Base-by-base conservation (phyloP, 2,888 invertebrate species). In the Choristoneura rosaceana region DNA sequence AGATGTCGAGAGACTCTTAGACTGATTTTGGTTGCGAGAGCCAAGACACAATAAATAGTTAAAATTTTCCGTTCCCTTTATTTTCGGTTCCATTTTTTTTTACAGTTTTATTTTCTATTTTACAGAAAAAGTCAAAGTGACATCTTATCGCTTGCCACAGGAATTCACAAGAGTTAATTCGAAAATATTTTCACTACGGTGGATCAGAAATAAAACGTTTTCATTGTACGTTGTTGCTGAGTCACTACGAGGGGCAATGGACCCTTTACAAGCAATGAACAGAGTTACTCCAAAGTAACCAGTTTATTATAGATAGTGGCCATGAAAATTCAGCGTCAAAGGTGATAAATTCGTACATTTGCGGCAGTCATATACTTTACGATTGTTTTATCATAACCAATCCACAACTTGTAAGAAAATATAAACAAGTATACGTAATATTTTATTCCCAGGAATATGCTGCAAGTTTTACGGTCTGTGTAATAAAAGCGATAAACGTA, bases 401-500 rank as follows among this genome's bases (percentile, higher is more conserved):
- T 71, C 47, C 67, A 33, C 71, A 68, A 71, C 71, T 71, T 68
- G 71, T 62, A 68, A 61, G 65, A 43, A 58, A 68, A 71, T 70
- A 69, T 70, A 70, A 65, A 66, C 59, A 59, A 59, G 59, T 47
- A 61, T 41, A 68, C 45, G 67, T 14, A 67, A 68, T 68, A 71
- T 71, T 67, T 71, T 71, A 55, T 55, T 66, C 62, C 17, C 12
- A 12, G n/a, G 52, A 61, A 62, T 69, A 71, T 67, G 67, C n/a
- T 66, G 71, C 62, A 68, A 71, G 67, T 71, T 71, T 71, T 71
- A 71, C 67, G 71, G 45, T 43, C 41, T 33, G 17, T 15, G 61
- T 50, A 67, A 47, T 71, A 63, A 68, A 68, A 67, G 62, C 67
- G 62, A 71, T 71, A 71, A 71, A 71, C 71, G 58, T 71, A 71